Evolutionary conservation across 2,888 invertebrate genomes (phyloP).

Genomic region (Melinopterus prodromus): DNA sequence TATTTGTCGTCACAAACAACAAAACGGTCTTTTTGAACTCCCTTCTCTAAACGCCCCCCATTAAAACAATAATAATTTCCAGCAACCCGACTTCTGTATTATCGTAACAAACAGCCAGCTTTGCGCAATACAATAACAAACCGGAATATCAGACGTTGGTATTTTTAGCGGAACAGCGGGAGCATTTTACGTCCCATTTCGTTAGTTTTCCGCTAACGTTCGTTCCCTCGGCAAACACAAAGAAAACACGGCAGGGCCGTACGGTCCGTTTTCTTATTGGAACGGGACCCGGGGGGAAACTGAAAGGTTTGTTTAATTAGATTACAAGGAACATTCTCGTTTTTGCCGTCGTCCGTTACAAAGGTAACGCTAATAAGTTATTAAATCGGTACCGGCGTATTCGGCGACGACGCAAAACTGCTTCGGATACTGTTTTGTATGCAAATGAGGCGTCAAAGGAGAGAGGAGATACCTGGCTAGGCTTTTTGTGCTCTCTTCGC

Average conservation of each 20-base stretch:
- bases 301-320: constrained; percentile 4
- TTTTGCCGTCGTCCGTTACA: neutral
- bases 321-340: neutral
- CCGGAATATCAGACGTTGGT: neutral
- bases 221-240: neutral
- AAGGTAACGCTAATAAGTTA: neutral
- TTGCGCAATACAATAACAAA: neutral
- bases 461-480: neutral
- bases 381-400: neutral
- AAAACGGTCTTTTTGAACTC: no score
- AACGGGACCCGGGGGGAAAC: neutral
- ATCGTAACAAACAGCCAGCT: no score
- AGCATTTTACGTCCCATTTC: neutral
- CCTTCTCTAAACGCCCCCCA: no score
- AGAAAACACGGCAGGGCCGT: neutral
- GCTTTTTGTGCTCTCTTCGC: neutral
- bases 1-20: no score
- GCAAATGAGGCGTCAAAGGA: neutral
- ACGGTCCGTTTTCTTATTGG: neutral
- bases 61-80: no score
- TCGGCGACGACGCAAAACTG: neutral
- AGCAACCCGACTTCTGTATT: no score
- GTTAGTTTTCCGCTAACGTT: neutral
- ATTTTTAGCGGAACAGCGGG: neutral
- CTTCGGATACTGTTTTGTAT: neutral